These are phyloP conservation scores for Nibea coibor DNA, from an alignment of 2,113 vertebrate species.

Conservation along the genomic window DNA sequence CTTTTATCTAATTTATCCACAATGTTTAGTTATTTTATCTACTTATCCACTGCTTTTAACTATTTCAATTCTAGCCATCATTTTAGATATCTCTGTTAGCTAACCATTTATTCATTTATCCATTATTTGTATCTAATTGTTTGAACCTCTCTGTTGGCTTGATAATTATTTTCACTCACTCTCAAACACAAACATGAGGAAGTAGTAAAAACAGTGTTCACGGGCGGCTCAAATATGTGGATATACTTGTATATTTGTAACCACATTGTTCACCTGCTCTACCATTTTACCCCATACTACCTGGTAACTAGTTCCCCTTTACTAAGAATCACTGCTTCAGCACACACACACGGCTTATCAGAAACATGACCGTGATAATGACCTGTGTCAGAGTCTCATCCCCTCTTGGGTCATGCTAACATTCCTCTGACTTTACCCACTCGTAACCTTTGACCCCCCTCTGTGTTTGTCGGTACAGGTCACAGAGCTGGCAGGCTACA, in stretches of 20 bases:
- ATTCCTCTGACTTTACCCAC: not conserved
- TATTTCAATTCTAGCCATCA: not conserved
- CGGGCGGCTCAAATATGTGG: not conserved
- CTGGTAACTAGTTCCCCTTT: not conserved
- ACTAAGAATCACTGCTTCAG: not conserved
- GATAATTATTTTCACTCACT: not conserved
- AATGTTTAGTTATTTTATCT: not conserved
- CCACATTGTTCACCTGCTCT: not conserved
- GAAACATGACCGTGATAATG: not conserved
- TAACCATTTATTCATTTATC: not conserved
- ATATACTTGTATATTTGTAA: not conserved
- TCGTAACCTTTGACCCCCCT: conserved; percentile 16
- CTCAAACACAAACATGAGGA: not conserved
- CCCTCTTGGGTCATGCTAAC: not conserved
- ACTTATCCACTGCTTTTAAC: not conserved
- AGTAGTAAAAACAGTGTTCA: not conserved
- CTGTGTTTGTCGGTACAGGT: conserved; percentile 83
- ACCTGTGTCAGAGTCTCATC: not conserved
- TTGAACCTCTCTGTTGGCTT: not conserved
- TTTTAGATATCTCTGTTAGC: not conserved
- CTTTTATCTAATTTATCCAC: no score
- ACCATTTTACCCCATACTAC: not conserved
- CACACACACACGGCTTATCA: not conserved
- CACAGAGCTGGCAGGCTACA: conserved; percentile 97
- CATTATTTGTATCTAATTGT: no score